Evolutionary conservation across 2,797 vertebrate species (phyloP), one percentile per base, ranked within the genome.

Genomic region (Enteromius mattozi): DNA sequence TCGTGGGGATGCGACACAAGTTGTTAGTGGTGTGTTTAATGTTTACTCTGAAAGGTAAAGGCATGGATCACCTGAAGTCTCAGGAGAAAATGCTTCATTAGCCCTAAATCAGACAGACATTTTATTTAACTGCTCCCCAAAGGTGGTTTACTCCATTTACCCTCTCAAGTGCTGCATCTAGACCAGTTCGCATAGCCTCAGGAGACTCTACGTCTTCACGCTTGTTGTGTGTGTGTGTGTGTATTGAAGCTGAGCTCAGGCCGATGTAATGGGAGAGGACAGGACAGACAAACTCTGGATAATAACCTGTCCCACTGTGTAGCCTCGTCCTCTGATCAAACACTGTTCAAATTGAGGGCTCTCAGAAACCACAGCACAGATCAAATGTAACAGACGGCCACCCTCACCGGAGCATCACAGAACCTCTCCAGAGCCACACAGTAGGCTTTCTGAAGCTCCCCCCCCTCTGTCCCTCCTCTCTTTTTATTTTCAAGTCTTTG

Each of bases 271-370:
- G 70, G 84, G 54, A 75, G 76, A 42, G 86, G 89, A 87, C 86
- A 65, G 49, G n/a, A 83, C 78, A 85, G 80, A 87, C 80, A 27
- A 84, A 88, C 8, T 78, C 84, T 70, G 87, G 87, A 89, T 90
- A 89, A 90, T 86, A 87, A 91, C 86, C 86, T 86, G 82, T 91
- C 86, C 83, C 45, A 65, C 69, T 86, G 84, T 85, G 78, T 69
- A 80, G 63, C 82, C 59, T 80, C n/a, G 66, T 83, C 51, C 82
- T 82, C 83, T 80, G 89, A 91, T 91, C 88, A 90, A 88, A 88
- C 83, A 63, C 63, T 74, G 51, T 76, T 59, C 56, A 76, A 81
- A 87, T 76, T 78, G 79, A 81, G 75, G 74, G 49, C 80, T 85
- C 42, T 77, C 63, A 83, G 71, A 81, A 83, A 87, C 81, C 87